Percentiles rank a stretch among this genome's conserved stretches.
Evolutionary conservation across 2,113 vertebrate species (phyloP).

Genomic region (Brachyhypopomus gauderio): DNA sequence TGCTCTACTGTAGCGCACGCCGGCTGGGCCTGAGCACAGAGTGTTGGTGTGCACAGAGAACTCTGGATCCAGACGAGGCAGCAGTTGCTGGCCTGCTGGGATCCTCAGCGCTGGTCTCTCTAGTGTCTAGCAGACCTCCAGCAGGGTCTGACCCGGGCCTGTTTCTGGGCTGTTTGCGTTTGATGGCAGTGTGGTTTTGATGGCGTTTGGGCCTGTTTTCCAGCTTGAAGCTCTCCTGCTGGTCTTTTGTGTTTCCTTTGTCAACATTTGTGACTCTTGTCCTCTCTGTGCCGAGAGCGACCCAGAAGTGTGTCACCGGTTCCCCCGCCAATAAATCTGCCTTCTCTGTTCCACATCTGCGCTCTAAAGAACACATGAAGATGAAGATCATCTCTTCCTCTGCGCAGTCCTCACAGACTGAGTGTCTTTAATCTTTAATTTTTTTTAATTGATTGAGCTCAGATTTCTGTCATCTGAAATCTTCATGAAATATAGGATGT

Average conservation of each 20-base stretch:
- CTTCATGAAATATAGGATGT: no score
- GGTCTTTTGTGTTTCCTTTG: constrained; percentile 51
- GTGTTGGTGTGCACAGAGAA: background rate
- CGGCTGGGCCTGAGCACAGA: background rate
- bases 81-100: background rate
- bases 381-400: background rate
- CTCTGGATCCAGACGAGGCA: constrained; percentile 13
- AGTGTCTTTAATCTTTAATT: background rate
- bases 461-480: background rate
- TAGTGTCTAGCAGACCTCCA: constrained; percentile 47
- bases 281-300: constrained; percentile 28
- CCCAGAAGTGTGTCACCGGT: constrained; percentile 21
- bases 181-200: constrained; percentile 48
- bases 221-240: constrained; percentile 47
- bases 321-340: constrained; percentile 26
- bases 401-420: background rate
- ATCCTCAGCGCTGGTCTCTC: constrained; percentile 17
- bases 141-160: constrained; percentile 45
- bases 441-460: background rate
- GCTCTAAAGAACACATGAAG: constrained; percentile 18
- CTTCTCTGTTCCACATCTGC: constrained; percentile 24
- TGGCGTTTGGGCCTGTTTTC: background rate
- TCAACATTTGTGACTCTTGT: constrained; percentile 50
- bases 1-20: background rate
- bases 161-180: constrained; percentile 50